These are phyloP conservation scores for Anguilla rostrata DNA, from an alignment of 2,113 vertebrate species.

Conservation along the genomic window DNA sequence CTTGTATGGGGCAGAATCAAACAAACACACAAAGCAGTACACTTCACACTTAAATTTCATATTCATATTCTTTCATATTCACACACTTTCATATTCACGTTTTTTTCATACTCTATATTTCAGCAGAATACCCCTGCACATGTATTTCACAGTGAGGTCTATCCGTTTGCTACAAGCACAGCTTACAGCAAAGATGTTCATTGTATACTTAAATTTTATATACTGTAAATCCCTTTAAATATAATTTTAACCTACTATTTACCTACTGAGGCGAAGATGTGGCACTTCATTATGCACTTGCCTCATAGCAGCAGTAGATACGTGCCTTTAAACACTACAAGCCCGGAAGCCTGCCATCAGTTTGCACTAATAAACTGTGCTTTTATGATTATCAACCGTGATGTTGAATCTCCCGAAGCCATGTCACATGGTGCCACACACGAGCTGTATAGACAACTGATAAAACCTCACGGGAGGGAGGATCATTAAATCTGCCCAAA, in stretches of 20 bases:
- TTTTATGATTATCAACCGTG: not conserved
- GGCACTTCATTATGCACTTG: not conserved
- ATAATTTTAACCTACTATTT: not conserved
- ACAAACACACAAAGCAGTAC: not conserved
- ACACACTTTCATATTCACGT: not conserved
- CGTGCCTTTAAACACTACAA: not conserved
- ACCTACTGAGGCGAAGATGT: slow-evolving; percentile 14
- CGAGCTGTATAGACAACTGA: not conserved
- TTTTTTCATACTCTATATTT: not conserved
- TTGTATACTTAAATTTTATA: not conserved
- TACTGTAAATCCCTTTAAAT: slow-evolving; percentile 6
- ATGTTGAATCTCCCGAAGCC: not conserved
- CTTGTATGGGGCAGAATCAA: not conserved
- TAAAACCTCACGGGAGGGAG: not conserved
- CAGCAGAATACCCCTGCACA: not conserved
- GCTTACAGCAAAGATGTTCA: not conserved
- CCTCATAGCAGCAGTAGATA: slow-evolving; percentile 5
- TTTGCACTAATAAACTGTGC: not conserved
- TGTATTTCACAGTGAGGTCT: not conserved
- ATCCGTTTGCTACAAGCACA: slow-evolving; percentile 1
- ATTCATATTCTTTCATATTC: not conserved
- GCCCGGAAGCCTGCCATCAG: not conserved
- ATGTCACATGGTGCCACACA: not conserved
- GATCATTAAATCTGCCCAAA: not conserved
- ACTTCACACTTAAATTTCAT: not conserved